These are phyloP conservation scores for Drosophila leontia DNA, from an alignment of 1,140 invertebrate species.

Conservation along the genomic window DNA sequence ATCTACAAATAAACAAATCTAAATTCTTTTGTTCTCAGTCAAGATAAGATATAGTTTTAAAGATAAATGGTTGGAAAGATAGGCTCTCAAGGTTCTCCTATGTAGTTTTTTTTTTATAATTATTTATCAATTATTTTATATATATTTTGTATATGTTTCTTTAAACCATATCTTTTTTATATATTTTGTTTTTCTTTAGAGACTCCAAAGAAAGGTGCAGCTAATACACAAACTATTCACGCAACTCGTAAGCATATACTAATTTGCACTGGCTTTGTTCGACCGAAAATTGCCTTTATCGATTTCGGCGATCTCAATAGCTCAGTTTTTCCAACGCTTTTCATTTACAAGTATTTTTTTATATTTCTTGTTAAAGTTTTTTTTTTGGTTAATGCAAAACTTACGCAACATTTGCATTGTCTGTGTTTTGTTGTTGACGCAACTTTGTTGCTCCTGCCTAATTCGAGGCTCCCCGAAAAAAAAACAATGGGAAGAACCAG, in stretches of 20 bases:
- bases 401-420: slow-evolving; percentile 55
- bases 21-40: too few species aligned
- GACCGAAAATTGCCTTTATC: slow-evolving; percentile 3
- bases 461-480: slow-evolving; percentile 31
- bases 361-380: neutral
- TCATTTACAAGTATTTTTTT: slow-evolving; percentile 12
- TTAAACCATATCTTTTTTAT: too few species aligned
- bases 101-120: too few species aligned
- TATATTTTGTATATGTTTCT: too few species aligned
- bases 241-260: neutral
- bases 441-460: slow-evolving; percentile 52
- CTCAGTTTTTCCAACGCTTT: slow-evolving; percentile 18
- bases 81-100: too few species aligned
- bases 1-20: too few species aligned
- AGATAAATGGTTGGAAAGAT: too few species aligned
- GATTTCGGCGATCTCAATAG: slow-evolving; percentile 8
- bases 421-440: slow-evolving; percentile 31
- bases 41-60: too few species aligned
- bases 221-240: neutral
- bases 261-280: neutral
- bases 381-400: slow-evolving; percentile 14
- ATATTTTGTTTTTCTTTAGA: neutral
- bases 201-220: neutral
- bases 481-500: slow-evolving; percentile 48
- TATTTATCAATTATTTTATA: too few species aligned